These are phyloP conservation scores for Fragum sueziense DNA, from an alignment of 2,888 invertebrate species.

Conservation along the genomic window DNA sequence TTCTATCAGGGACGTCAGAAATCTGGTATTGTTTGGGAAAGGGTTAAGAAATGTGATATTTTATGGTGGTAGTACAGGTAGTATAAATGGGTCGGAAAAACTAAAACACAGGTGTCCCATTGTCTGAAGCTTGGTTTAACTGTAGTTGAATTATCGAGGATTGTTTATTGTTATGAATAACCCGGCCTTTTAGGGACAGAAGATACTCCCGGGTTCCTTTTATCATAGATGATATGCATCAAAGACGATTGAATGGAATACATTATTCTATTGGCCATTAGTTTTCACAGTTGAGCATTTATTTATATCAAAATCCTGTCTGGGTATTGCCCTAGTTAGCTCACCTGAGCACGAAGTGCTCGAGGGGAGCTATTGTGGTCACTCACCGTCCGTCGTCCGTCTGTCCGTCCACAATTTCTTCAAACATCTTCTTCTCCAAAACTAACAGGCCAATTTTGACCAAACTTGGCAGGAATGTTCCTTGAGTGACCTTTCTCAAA, in stretches of 20 bases:
- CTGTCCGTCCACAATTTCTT: too few species aligned
- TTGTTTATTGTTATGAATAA: constrained; percentile 7
- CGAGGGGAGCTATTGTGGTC: too few species aligned
- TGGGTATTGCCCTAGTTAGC: background rate
- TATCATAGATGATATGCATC: constrained; percentile 15
- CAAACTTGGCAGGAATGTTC: too few species aligned
- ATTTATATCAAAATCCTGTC: constrained; percentile 11
- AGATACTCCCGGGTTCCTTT: background rate
- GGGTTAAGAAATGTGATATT: constrained; percentile 12
- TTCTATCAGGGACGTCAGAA: background rate
- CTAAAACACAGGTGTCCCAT: constrained; percentile 54
- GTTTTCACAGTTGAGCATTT: constrained; percentile 18
- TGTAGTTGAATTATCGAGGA: constrained; percentile 14
- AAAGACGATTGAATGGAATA: constrained; percentile 1
- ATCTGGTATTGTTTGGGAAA: background rate
- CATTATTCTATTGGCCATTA: constrained; percentile 16
- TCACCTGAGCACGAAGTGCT: too few species aligned
- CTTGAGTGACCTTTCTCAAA: too few species aligned
- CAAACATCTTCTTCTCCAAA: too few species aligned
- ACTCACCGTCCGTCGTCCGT: too few species aligned
- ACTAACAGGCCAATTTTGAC: too few species aligned
- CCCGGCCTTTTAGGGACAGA: background rate
- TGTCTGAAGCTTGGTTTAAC: constrained; percentile 29
- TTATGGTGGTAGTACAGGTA: constrained; percentile 8
- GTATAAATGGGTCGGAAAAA: constrained; percentile 32